Evolutionary conservation across 2,113 vertebrate genomes (phyloP), one percentile per base, ranked within the genome.

Genomic region (Halcyon malimbica): DNA sequence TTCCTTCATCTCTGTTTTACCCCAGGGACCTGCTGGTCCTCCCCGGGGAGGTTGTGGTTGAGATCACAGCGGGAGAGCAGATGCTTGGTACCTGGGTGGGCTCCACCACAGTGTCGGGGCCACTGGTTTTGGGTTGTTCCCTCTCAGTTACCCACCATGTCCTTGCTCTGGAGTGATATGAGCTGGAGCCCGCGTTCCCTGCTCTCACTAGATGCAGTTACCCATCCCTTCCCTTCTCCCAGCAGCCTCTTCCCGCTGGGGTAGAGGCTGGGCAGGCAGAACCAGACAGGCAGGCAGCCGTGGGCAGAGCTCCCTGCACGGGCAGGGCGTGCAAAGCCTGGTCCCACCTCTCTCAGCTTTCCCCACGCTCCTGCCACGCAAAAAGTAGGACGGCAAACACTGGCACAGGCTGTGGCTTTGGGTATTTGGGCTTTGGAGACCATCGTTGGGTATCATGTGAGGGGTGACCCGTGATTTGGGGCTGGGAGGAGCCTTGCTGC

Each of bases 381-480:
- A 77, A 91, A 95, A 91, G 64, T 33, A 67, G 64, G 64, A 41
- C 41, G 21, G 64, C 15, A 25, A n/a, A 14, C 48, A 16, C 56
- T 3, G 4, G 17, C 0, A 6, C 0, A 0, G 25, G 14, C 25
- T 3, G 4, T 2, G 9, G 33, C 69, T 19, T 56, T 0, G 7
- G 37, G 4, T 29, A 2, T 33, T 50, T 1, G 11, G 42, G 41
- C 20, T 60, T 81, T 31, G n/a, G 69, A 62, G 65, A 11, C 41
- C 31, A 2, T 28, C 1, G 0, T 16, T 1, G 3, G 3, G 37
- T 63, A 42, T 41, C 18, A 42, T 39, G 65, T 0, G 0, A 70
- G 46, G 69, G 8, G 3, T 0, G 2, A 25, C 16, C 42, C 1
- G 2, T 8, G 41, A 25, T 67, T 59, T 1, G 4, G 56, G 51